phyloP scores from a whole-genome alignment of 2,888 invertebrate species.

The Lampropteryx suffumata region DNA sequence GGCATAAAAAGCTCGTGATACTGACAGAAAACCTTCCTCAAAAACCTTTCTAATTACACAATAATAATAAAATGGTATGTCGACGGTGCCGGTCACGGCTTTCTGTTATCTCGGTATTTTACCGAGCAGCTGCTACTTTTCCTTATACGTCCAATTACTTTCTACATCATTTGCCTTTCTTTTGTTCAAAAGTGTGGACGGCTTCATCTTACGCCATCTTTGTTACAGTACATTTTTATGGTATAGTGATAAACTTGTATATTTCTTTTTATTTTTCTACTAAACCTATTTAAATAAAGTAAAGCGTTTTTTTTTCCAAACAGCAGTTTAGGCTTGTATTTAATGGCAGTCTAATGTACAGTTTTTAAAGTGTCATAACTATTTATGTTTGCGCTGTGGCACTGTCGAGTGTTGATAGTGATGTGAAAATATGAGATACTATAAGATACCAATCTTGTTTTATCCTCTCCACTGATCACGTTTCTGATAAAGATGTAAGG shows the following conservation, averaged over 20 bases:
- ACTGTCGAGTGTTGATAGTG: constrained; percentile 25
- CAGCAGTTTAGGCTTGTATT: too few species aligned
- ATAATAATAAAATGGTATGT: not conserved
- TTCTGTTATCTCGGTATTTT: not conserved
- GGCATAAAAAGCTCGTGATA: too few species aligned
- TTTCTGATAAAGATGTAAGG: constrained; percentile 7
- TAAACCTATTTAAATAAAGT: too few species aligned
- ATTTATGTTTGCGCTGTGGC: constrained; percentile 2
- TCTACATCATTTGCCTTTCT: not conserved
- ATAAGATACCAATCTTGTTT: constrained; percentile 18
- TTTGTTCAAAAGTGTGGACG: not conserved
- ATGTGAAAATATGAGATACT: constrained; percentile 24
- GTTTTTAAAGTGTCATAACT: constrained; percentile 2
- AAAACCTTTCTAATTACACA: too few species aligned
- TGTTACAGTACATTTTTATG: not conserved
- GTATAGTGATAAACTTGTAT: too few species aligned
- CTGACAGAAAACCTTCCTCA: too few species aligned
- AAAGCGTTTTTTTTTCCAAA: too few species aligned
- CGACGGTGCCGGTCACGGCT: not conserved
- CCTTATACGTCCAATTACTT: constrained; percentile 7
- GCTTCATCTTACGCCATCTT: not conserved
- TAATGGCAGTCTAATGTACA: too few species aligned
- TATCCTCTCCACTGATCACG: constrained; percentile 11
- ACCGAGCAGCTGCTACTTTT: not conserved
- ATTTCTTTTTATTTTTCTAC: too few species aligned